These are phyloP conservation scores for Monomorium pharaonis DNA, from an alignment of 1,140 invertebrate genomes.

Conservation along the genomic window DNA sequence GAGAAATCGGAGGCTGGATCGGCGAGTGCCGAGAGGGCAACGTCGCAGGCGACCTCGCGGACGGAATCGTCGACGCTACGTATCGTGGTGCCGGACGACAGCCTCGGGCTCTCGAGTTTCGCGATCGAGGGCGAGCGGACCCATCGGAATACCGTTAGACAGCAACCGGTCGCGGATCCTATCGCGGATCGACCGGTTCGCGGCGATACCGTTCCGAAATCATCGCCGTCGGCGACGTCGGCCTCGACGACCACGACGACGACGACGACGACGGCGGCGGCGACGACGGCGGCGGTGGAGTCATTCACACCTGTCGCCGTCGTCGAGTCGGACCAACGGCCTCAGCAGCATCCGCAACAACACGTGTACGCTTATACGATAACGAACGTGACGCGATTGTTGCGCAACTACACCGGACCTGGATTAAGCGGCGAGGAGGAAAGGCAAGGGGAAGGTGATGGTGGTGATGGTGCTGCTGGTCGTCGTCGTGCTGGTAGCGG, in stretches of 20 bases:
- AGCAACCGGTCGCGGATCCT: slow-evolving; percentile 57
- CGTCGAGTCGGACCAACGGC: background rate
- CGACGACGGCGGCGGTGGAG: slow-evolving; percentile 33
- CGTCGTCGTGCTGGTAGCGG: slow-evolving; percentile 35
- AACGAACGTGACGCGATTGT: slow-evolving; percentile 83
- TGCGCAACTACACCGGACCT: slow-evolving; percentile 83
- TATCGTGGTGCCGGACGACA: slow-evolving; percentile 70
- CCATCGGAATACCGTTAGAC: slow-evolving; percentile 64
- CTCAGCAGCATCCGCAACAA: slow-evolving; percentile 70
- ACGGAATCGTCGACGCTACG: slow-evolving; percentile 53
- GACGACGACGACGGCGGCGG: slow-evolving; percentile 22
- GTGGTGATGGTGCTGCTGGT: slow-evolving; percentile 44
- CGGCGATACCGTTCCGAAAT: slow-evolving; percentile 9
- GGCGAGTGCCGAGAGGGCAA: background rate
- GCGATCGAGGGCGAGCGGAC: slow-evolving; percentile 38
- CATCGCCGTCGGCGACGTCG: background rate
- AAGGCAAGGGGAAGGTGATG: slow-evolving; percentile 19
- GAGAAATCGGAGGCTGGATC: slow-evolving; percentile 31
- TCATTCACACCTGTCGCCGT: background rate
- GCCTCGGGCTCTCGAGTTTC: slow-evolving; percentile 33
- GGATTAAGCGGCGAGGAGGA: slow-evolving; percentile 75
- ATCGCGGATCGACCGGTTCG: slow-evolving; percentile 58
- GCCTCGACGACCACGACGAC: slow-evolving; percentile 35
- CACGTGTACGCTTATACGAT: slow-evolving; percentile 84
- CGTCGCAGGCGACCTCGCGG: background rate